Evolutionary conservation across 2,113 vertebrate genomes (phyloP), one percentile per base, ranked within the genome.

Genomic region (Hipposideros armiger): DNA sequence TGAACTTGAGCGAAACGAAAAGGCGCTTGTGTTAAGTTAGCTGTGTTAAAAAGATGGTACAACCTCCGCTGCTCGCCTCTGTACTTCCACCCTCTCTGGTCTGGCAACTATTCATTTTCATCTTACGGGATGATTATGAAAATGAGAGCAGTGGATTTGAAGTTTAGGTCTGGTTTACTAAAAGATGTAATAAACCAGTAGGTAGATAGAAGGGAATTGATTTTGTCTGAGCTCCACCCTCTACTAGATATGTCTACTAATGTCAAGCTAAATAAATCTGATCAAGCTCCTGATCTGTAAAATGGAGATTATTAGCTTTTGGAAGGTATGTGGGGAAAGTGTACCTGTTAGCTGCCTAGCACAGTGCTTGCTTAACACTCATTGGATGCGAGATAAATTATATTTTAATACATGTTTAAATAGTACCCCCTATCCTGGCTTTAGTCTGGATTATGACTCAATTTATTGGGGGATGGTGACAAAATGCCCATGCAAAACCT

Each of bases 1-100:
- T 95, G 85, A 94, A 95, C 85, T 95, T 91, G 11, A 19, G 47
- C 7, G 45, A 76, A 67, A 56, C 3, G 28, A 84, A 60, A 62
- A 58, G 32, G 24, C 22, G 2, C 4, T 28, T 19, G 2, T 11
- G 56, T 66, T 58, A 50, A 69, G 17, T 47, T 54, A 42, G 47
- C 50, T 82, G 0, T 67, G 54, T 81, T 76, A 47, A 62, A 47
- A 62, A 95, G n/a, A 42, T 56, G n/a, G 60, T 36, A 20, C 80
- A 45, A 40, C 20, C 45, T 13, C 9, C 56, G 28, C 30, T 36
- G 30, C 60, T 60, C 4, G 8, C 62, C 22, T 72, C 28, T 74
- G 52, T 66, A 42, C 20, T 82, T 85, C 45, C 62, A 89, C 78
- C 4, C 11, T 73, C 26, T 94, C 20, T 56, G 50, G 17, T n/a